phyloP scores from a whole-genome alignment of 2,797 vertebrate species.

The Clangula hyemalis region DNA sequence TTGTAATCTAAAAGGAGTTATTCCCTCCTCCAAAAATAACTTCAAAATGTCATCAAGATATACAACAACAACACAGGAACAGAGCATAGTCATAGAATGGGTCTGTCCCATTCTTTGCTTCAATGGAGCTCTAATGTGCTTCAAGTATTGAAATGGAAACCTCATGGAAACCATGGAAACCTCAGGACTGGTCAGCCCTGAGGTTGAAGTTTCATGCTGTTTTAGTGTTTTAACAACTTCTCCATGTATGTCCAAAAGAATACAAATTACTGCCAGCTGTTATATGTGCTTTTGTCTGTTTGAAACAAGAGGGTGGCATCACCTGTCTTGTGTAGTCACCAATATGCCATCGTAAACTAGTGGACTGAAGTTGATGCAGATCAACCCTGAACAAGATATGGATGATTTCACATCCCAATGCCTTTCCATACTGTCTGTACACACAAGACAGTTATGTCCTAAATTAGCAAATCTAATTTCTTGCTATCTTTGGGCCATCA shows the following conservation, averaged over 20 bases:
- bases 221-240: not conserved
- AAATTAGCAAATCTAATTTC: slow-evolving; percentile 61
- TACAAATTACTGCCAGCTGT: not conserved
- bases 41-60: not conserved
- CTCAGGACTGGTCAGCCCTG: not conserved
- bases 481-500: slow-evolving; percentile 9
- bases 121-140: not conserved
- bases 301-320: not conserved
- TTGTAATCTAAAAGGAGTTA: not conserved
- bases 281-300: not conserved
- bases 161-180: not conserved
- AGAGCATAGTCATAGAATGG: not conserved
- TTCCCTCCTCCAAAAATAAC: not conserved
- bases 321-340: not conserved
- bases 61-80: not conserved
- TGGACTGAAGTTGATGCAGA: not conserved
- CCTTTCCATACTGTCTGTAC: not conserved
- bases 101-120: not conserved
- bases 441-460: slow-evolving; percentile 10
- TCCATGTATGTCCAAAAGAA: not conserved
- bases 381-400: not conserved
- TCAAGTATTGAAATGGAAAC: too few species aligned
- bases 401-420: slow-evolving; percentile 22
- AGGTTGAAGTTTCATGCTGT: not conserved
- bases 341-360: not conserved